Conservation (phyloP, 2,888 invertebrate genomes). For the Cosmia trapezina region DNA sequence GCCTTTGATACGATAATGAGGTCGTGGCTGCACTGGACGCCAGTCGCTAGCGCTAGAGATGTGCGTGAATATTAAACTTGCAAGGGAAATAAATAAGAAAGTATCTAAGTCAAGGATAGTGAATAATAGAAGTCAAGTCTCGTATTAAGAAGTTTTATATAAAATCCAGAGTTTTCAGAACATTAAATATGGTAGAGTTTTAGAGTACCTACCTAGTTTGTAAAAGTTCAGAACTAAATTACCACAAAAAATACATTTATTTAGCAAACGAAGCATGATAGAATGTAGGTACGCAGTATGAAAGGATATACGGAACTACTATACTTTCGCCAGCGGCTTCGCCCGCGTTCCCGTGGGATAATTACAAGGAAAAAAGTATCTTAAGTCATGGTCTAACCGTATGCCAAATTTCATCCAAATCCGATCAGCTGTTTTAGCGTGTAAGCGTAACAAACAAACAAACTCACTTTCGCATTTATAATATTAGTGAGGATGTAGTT, state of each 20-base stretch:
- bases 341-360: no score
- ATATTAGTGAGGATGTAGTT: no score
- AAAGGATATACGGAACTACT: no score
- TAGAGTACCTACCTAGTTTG: background rate
- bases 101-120: background rate
- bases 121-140: background rate
- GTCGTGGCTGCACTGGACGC: slow-evolving; percentile 43
- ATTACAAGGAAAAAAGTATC: no score
- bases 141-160: background rate
- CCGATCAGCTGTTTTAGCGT: no score
- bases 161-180: background rate
- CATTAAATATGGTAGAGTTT: background rate
- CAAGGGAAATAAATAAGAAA: background rate
- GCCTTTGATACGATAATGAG: slow-evolving; percentile 76
- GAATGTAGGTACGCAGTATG: no score
- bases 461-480: no score
- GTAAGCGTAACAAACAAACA: no score
- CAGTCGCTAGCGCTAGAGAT: slow-evolving; percentile 37
- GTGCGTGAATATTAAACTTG: slow-evolving; percentile 14
- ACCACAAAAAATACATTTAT: background rate
- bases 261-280: background rate
- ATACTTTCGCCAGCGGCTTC: no score
- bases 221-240: background rate
- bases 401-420: no score
- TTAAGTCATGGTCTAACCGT: no score